Conservation (phyloP, 1,140 invertebrate genomes). For the Idris sp. region DNA sequence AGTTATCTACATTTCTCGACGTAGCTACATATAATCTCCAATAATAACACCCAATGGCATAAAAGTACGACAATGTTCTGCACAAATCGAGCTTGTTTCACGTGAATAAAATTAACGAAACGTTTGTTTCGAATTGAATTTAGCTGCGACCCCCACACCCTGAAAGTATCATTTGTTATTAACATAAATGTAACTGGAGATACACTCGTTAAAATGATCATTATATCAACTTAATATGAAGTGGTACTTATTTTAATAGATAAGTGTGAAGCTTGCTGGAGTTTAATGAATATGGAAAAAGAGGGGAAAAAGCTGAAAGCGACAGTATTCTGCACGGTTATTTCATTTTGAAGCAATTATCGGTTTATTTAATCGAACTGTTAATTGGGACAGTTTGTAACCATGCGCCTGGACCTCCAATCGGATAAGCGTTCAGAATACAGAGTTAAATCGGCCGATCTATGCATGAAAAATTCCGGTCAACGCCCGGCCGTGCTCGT, state of each 20-base stretch:
- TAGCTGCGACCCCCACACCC: not conserved
- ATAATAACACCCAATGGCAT: conserved; percentile 8
- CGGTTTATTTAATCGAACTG: conserved; percentile 75
- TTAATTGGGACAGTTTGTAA: conserved; percentile 68
- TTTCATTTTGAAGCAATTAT: conserved; percentile 73
- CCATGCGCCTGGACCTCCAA: conserved; percentile 50
- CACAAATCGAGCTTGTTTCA: not conserved
- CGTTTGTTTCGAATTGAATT: conserved; percentile 23
- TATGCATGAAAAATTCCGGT: conserved; percentile 43
- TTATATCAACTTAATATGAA: conserved; percentile 41
- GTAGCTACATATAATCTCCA: conserved; percentile 15
- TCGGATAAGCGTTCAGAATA: conserved; percentile 56
- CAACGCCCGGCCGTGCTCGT: conserved; percentile 9
- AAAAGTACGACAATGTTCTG: conserved; percentile 7
- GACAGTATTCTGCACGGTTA: conserved; percentile 65
- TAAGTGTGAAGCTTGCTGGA: conserved; percentile 37
- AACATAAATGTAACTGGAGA: conserved; percentile 39
- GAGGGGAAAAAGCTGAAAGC: too few species aligned
- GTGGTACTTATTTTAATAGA: conserved; percentile 39
- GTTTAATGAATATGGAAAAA: conserved; percentile 66
- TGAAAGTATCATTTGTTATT: conserved; percentile 29
- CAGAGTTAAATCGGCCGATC: conserved; percentile 61
- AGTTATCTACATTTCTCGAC: conserved; percentile 43
- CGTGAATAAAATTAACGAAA: conserved; percentile 8
- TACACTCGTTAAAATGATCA: conserved; percentile 29